Evolutionary conservation across 2,888 invertebrate species (phyloP).

Genomic region (Acleris laterana): DNA sequence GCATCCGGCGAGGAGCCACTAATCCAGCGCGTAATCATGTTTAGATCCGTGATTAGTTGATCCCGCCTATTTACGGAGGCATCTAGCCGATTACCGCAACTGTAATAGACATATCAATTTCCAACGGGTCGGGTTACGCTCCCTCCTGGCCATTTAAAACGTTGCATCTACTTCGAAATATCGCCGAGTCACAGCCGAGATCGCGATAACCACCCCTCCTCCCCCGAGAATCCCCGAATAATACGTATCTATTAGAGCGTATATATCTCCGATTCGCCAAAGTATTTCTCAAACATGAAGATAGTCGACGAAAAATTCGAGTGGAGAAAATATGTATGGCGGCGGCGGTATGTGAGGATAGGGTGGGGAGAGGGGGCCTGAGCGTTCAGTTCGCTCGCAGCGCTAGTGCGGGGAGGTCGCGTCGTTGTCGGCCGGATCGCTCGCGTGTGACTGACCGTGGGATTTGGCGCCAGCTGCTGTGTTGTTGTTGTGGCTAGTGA

Average conservation of each 20-base stretch:
- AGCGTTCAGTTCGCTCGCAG: slow-evolving; percentile 68
- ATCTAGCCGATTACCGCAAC: slow-evolving; percentile 37
- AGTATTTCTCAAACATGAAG: slow-evolving; percentile 83
- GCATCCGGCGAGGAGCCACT: slow-evolving; percentile 13
- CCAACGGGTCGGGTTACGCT: slow-evolving; percentile 33
- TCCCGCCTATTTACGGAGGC: slow-evolving; percentile 30
- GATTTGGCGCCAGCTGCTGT: slow-evolving; percentile 60
- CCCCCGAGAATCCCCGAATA: slow-evolving; percentile 74
- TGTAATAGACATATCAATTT: slow-evolving; percentile 43
- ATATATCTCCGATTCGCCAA: slow-evolving; percentile 81
- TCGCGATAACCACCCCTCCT: slow-evolving; percentile 60
- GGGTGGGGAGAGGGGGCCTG: slow-evolving; percentile 54
- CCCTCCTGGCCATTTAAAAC: slow-evolving; percentile 49
- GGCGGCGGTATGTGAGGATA: slow-evolving; percentile 71
- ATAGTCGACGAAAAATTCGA: slow-evolving; percentile 83
- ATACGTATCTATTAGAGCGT: slow-evolving; percentile 82
- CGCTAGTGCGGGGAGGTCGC: slow-evolving; percentile 58
- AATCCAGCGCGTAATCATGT: slow-evolving; percentile 30
- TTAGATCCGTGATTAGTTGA: slow-evolving; percentile 36
- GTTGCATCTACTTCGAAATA: slow-evolving; percentile 64
- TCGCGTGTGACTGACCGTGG: slow-evolving; percentile 73
- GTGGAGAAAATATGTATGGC: slow-evolving; percentile 82
- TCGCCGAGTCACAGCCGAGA: slow-evolving; percentile 58
- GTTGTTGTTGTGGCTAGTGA: slow-evolving; percentile 69
- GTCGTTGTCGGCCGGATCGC: slow-evolving; percentile 46